Conservation (phyloP, 2,888 invertebrate genomes). For the Caenorhabditis afra region DNA sequence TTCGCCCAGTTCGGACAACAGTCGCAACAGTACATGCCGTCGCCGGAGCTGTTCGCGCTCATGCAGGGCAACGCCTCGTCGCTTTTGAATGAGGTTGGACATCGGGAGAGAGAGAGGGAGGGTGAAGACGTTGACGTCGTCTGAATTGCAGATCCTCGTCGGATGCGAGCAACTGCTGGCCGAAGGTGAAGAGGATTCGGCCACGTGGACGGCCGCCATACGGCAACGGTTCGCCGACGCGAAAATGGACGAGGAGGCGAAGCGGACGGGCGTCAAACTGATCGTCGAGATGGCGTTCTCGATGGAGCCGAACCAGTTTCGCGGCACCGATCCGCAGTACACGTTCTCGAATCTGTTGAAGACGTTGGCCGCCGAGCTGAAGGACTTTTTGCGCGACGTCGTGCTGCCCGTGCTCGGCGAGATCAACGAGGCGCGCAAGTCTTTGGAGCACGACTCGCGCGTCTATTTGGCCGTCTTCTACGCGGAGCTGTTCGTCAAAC, state of each 20-base stretch:
- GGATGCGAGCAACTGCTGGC: slow-evolving; percentile 63
- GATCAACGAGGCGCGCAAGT: slow-evolving; percentile 8
- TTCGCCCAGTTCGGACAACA: slow-evolving; percentile 59
- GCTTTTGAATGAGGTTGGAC: slow-evolving; percentile 38
- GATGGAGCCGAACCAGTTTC: slow-evolving; percentile 36
- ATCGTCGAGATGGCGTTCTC: slow-evolving; percentile 53
- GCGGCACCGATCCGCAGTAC: slow-evolving; percentile 53
- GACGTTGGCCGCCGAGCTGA: slow-evolving; percentile 37
- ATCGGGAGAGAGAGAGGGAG: too few relatives aligned
- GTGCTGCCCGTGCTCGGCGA: slow-evolving; percentile 31
- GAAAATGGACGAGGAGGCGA: slow-evolving; percentile 41
- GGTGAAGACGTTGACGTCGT: not conserved
- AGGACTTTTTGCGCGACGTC: slow-evolving; percentile 30
- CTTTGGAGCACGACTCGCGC: slow-evolving; percentile 24
- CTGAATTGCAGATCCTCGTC: slow-evolving; percentile 56
- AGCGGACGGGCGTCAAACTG: slow-evolving; percentile 26
- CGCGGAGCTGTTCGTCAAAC: slow-evolving; percentile 45
- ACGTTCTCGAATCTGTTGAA: slow-evolving; percentile 52
- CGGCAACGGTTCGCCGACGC: slow-evolving; percentile 37
- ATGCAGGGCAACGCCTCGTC: slow-evolving; percentile 17
- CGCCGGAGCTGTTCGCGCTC: slow-evolving; percentile 21
- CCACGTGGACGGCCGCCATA: slow-evolving; percentile 46
- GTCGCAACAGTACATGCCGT: slow-evolving; percentile 48
- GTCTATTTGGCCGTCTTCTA: slow-evolving; percentile 48
- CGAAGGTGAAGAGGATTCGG: slow-evolving; percentile 54